Evolutionary conservation across 2,888 invertebrate species (phyloP), one percentile per base, ranked within the genome.

Genomic region (Morpho deidamia): DNA sequence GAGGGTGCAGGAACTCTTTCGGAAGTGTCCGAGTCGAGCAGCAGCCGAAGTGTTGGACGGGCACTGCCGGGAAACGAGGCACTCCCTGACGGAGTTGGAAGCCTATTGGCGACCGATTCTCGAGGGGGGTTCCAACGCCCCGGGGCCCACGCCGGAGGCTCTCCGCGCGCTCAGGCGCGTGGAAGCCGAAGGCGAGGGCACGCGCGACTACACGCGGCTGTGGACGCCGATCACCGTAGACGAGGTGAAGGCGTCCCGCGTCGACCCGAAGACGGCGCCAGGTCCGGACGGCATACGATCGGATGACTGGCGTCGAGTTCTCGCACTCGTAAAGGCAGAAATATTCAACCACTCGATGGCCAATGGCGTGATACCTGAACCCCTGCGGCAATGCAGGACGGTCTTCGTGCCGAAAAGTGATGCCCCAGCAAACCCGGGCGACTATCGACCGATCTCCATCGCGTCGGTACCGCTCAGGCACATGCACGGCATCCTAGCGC

Each of bases 371-470:
- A 49, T 56, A 1, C 60, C 63, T 2, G 58, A 56, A 11, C 51
- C 54, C 7, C 55, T 62, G 48, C 52, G 55, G 12, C 62, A 49
- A 34, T 52, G 61, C 60, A 61, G 65, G 8, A 67, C 63, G 2
- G 51, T 65, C 39, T 67, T 67, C 23, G 57, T 67, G 42, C 64
- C 64, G 14, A 67, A 67, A 41, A 61, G 23, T 35, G 61, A 57
- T 11, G 51, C 32, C 14, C 68, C 65, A 11, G 58, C 23, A 9
- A 46, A 59, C 7, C 68, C 68, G 7, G 60, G 59, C 34, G 71
- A 69, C 44, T 72, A 68, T 11, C 62, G 65, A 47, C 70, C 64
- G 60, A 66, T 70, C 1, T 61, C 61, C 8, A 61, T 70, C 45
- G 60, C 64, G 60, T 65, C 67, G 59, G 62, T 70, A 44, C 56